These are phyloP conservation scores for Leptarthrus brevirostris DNA, from an alignment of 2,888 invertebrate genomes.

Conservation along the genomic window DNA sequence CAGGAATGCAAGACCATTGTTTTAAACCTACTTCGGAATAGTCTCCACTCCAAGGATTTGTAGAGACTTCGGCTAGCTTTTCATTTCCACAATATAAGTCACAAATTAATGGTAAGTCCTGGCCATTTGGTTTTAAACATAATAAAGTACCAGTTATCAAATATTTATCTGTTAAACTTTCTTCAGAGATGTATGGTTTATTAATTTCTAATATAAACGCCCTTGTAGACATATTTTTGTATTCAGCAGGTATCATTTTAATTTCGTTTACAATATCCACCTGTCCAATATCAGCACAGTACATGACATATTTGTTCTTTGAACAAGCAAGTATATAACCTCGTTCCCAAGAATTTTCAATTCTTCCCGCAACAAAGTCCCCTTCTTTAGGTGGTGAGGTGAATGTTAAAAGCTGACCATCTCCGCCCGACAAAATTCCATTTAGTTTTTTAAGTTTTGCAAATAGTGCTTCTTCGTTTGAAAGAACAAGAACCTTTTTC, in stretches of 20 bases:
- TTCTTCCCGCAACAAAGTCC: conserved; percentile 55
- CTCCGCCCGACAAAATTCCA: neutral
- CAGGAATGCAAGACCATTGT: neutral
- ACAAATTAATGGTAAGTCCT: neutral
- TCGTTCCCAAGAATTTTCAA: conserved; percentile 56
- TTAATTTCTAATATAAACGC: conserved; percentile 26
- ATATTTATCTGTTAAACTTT: neutral
- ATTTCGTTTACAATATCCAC: conserved; percentile 55
- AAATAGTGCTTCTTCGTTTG: neutral
- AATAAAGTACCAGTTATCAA: neutral
- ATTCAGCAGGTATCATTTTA: conserved; percentile 54
- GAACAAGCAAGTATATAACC: conserved; percentile 55
- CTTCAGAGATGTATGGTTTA: neutral
- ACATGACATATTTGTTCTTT: conserved; percentile 55
- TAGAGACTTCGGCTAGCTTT: conserved; percentile 3
- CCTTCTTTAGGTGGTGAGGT: conserved; percentile 52
- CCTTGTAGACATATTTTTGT: conserved; percentile 53
- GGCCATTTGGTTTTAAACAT: neutral
- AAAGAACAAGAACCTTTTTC: neutral
- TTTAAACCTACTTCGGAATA: neutral
- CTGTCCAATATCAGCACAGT: conserved; percentile 56
- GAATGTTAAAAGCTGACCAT: neutral
- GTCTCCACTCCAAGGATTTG: conserved; percentile 5
- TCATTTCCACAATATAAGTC: conserved; percentile 2
- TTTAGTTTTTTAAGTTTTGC: neutral